Conservation (phyloP, 2,113 vertebrate species). For the Trogon melanurus region DNA sequence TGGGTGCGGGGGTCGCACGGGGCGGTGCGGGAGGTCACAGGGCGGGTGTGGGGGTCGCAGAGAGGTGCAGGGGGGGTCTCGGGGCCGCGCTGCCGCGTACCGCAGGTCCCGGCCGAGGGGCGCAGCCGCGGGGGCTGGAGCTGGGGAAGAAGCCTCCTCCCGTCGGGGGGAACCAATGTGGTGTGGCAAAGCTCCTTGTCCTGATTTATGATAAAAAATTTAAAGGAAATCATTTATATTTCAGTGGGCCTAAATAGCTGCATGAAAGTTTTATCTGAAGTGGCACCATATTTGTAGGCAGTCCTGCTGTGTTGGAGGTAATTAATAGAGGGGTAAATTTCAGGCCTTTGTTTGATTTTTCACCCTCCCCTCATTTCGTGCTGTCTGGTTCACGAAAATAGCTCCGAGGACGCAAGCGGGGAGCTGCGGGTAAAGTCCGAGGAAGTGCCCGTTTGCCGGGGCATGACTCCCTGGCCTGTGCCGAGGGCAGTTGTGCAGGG, state of each 20-base stretch:
- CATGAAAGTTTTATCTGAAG: conserved; percentile 89
- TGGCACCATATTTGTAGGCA: conserved; percentile 79
- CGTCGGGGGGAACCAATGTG: conserved; percentile 35
- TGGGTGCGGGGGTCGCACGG: too few relatives aligned
- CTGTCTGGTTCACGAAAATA: neutral
- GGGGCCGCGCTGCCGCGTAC: too few relatives aligned
- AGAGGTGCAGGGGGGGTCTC: too few relatives aligned
- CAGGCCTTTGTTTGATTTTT: conserved; percentile 34
- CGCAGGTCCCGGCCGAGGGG: too few relatives aligned
- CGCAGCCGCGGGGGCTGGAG: neutral
- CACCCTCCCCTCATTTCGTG: neutral
- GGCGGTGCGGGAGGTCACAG: too few relatives aligned
- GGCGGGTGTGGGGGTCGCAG: too few relatives aligned
- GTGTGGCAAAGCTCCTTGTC: conserved; percentile 69
- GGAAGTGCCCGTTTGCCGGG: neutral
- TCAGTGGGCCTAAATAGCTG: conserved; percentile 86
- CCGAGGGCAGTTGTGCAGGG: fast-evolving
- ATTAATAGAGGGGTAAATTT: conserved; percentile 85
- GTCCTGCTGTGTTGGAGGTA: conserved; percentile 75
- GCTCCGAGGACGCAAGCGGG: fast-evolving
- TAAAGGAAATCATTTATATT: conserved; percentile 91
- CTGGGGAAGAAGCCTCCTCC: conserved; percentile 9
- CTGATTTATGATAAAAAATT: conserved; percentile 90
- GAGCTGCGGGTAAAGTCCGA: neutral
- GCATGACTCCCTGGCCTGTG: too few relatives aligned